Conservation (phyloP, 2,113 vertebrate genomes). For the Antennarius striatus region DNA sequence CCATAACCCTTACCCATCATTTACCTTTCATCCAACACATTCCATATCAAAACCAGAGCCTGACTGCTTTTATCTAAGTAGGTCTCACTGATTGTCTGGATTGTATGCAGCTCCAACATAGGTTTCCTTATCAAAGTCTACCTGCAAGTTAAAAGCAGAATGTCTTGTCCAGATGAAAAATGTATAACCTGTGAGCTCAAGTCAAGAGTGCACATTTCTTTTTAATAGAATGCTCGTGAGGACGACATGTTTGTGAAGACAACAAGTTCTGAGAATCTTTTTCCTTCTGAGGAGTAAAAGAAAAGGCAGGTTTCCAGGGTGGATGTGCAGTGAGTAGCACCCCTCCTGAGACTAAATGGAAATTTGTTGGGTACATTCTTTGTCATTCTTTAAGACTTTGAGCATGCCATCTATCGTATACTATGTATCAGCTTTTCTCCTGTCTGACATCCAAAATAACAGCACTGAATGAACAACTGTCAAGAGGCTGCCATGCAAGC, state of each 20-base stretch:
- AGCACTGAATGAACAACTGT: constrained; percentile 46
- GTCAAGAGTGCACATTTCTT: constrained; percentile 5
- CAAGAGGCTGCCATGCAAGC: constrained; percentile 32
- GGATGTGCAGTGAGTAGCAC: constrained; percentile 49
- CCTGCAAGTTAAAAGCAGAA: neutral
- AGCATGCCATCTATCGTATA: constrained; percentile 54
- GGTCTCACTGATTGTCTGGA: constrained; percentile 21
- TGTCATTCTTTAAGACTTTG: constrained; percentile 56
- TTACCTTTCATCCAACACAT: constrained; percentile 31
- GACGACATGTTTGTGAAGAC: constrained; percentile 25
- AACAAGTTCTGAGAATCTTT: too few relatives aligned
- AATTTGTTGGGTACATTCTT: constrained; percentile 65
- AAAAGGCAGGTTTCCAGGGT: constrained; percentile 55
- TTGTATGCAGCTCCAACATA: constrained; percentile 6
- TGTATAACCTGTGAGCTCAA: neutral
- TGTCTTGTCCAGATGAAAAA: constrained; percentile 4
- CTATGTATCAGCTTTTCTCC: constrained; percentile 45
- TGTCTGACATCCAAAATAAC: constrained; percentile 60
- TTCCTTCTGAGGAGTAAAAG: constrained; percentile 47
- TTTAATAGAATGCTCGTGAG: constrained; percentile 17
- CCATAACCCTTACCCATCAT: constrained; percentile 21
- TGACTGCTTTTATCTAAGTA: constrained; percentile 2
- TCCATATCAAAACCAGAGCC: constrained; percentile 20
- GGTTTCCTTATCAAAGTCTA: constrained; percentile 7
- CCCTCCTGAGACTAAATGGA: constrained; percentile 68